Conservation (phyloP, 2,888 invertebrate species). For the Rotaria socialis region DNA sequence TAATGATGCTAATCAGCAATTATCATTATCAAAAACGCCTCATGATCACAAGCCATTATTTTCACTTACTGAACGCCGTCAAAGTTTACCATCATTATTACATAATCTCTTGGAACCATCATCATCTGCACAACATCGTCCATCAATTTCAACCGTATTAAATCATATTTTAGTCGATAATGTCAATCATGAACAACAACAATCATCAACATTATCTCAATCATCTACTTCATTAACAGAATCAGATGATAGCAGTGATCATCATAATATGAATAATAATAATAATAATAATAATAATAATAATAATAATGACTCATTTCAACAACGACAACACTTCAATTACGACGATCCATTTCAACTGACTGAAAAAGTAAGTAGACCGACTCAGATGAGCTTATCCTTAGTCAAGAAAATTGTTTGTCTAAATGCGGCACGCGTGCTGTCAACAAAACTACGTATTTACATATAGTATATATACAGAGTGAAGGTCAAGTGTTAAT, state of each 20-base stretch:
- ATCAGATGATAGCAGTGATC: neutral
- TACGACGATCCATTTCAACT: neutral
- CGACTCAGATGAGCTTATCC: neutral
- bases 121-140: neutral
- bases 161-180: neutral
- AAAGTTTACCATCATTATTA: constrained; percentile 23
- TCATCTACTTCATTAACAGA: constrained; percentile 3
- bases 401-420: neutral
- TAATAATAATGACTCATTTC: neutral
- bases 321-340: neutral
- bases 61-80: neutral
- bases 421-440: neutral
- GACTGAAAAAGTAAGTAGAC: neutral
- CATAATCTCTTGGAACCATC: neutral
- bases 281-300: no score
- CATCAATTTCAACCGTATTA: neutral
- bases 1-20: neutral
- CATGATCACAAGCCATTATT: neutral
- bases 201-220: neutral
- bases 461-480: neutral
- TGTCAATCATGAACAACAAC: neutral
- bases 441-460: neutral
- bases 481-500: constrained; percentile 24
- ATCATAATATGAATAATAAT: no score
- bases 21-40: neutral